phyloP scores from a whole-genome alignment of 1,140 invertebrate species.

The Cyclina sinensis region DNA sequence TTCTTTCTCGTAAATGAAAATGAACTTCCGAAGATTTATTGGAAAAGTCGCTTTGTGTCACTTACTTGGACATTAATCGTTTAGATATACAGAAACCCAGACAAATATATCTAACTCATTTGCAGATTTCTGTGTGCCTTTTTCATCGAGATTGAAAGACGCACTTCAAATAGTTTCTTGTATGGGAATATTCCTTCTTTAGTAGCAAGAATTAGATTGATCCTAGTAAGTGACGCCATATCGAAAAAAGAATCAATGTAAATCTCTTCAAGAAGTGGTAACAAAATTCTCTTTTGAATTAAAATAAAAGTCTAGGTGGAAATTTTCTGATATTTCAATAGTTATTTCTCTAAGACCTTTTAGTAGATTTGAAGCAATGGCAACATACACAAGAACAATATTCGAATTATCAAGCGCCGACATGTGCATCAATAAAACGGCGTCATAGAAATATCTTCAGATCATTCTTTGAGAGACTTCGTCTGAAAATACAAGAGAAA shows the following conservation, averaged over 20 bases:
- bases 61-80: slow-evolving; percentile 30
- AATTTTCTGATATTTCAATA: too few relatives aligned
- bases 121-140: slow-evolving; percentile 42
- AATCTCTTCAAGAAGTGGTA: background rate
- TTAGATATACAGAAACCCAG: background rate
- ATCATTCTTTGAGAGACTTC: background rate
- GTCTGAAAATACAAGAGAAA: background rate
- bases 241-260: background rate
- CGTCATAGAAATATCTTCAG: background rate
- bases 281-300: background rate
- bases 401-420: background rate
- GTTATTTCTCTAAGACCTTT: too few relatives aligned
- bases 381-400: background rate
- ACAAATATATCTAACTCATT: slow-evolving; percentile 32
- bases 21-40: background rate
- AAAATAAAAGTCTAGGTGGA: slow-evolving; percentile 1
- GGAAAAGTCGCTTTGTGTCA: slow-evolving; percentile 1
- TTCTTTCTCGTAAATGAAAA: background rate
- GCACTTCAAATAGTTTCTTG: background rate
- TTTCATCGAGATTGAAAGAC: slow-evolving; percentile 34
- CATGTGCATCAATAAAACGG: background rate
- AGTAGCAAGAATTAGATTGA: background rate
- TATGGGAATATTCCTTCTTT: background rate
- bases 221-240: background rate
- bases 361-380: background rate